Base-by-base conservation (phyloP, 2,888 invertebrate species). In the Alloplasta piceator region DNA sequence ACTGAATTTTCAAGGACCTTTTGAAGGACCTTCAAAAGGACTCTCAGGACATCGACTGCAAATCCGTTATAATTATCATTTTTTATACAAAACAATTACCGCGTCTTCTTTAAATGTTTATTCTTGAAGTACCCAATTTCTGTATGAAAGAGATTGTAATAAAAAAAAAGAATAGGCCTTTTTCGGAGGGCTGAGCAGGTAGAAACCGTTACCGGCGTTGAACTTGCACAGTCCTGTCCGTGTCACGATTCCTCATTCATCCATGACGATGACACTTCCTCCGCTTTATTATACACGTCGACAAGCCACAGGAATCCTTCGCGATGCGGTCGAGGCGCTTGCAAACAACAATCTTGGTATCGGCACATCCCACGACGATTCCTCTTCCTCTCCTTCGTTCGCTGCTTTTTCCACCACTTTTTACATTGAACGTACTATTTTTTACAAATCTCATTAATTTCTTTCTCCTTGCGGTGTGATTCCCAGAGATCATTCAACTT, bases 221-320 rank as follows among this genome's bases (percentile, higher is more conserved):
- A 75, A 75, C 50, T 75, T 75, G 26, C 26, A 75, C 52, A 67
- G 41, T 39, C 66, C 50, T 26, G 52, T 75, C 26, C 58, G 58
- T 56, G 26, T 67, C 60, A 41, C 74, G 60, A 75, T 67, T 74
- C 41, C 66, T 60, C 60, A 58, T 75, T 16, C 64, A 43, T 46
- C 63, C 12, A 16, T 66, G 50, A 7, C 9, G 64, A 16, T 50
- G 58, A 48, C 16, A 66, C 26, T 56, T 48, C 16, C 38, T 58
- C 16, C 38, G 36, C 26, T 26, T 26, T 26, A 26, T 26, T 26
- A n/a, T n/a, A 64, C 16, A 56, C 58, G 74, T 58, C 74, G 58
- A 74, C 58, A 74, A 60, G 55, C 74, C 74, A 16, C 66, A 75
- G 67, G 66, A 75, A 67, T 75, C 26, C 50, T 66, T 50, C 58